Conservation (phyloP, 2,888 invertebrate genomes). For the Pseudococcus jackbeardsleyi region DNA sequence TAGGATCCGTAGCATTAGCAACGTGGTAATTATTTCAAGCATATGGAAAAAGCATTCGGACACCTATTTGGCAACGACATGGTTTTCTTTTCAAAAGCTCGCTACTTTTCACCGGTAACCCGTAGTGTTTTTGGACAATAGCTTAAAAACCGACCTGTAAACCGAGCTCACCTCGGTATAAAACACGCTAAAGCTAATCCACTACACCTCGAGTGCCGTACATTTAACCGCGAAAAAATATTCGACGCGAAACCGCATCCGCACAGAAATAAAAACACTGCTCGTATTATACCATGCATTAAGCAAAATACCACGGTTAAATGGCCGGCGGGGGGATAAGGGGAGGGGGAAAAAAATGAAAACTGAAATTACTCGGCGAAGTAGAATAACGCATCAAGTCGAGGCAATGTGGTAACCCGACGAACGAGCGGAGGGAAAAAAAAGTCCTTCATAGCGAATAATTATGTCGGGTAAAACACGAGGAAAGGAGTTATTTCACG, state of each 20-base stretch:
- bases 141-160: background rate
- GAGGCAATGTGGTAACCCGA: background rate
- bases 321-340: background rate
- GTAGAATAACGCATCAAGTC: background rate
- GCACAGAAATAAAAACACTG: background rate
- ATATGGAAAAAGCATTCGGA: no score
- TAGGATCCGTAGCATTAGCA: no score
- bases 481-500: constrained; percentile 15
- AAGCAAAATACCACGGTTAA: constrained; percentile 35
- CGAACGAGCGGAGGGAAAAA: background rate
- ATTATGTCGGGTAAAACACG: constrained; percentile 23
- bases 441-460: constrained; percentile 45
- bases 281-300: background rate
- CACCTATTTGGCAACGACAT: no score
- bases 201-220: background rate
- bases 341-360: constrained; percentile 3
- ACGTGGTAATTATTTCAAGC: no score
- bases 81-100: no score
- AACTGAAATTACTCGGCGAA: constrained; percentile 18
- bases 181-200: background rate
- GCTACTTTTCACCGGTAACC: background rate
- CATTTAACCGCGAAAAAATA: background rate
- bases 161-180: background rate
- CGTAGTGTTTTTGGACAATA: background rate
- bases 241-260: background rate